Evolutionary conservation across 53 echinoderm and acorn worm species (phyloP).

Genomic region (Paracentrotus lividus): DNA sequence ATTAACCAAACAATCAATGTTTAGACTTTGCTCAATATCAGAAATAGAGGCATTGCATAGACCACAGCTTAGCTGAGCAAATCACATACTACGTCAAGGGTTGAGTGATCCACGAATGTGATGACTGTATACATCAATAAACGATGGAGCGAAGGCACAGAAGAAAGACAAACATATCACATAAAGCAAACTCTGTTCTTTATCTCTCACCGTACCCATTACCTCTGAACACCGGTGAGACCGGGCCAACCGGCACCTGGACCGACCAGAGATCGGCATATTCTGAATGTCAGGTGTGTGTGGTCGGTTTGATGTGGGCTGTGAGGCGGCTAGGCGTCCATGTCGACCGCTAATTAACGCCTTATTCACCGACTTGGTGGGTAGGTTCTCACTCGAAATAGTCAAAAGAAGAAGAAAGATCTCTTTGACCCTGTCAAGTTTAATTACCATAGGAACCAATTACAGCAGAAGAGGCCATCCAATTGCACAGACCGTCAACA

Average conservation of each 20-base stretch:
- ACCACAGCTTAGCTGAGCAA: neutral
- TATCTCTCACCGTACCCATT: neutral
- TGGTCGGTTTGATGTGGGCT: no score
- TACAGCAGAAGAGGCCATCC: neutral
- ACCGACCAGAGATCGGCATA: no score
- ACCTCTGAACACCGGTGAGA: no score
- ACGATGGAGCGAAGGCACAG: constrained; percentile 16
- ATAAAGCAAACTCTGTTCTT: constrained; percentile 38
- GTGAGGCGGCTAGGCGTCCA: no score
- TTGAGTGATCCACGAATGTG: constrained; percentile 50
- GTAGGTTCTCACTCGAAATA: neutral
- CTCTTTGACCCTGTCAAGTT: neutral
- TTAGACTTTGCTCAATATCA: neutral
- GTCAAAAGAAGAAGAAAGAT: neutral
- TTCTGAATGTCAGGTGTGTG: no score
- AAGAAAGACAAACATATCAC: constrained; percentile 38
- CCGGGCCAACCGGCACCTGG: no score
- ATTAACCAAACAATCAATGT: no score
- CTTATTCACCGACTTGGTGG: neutral
- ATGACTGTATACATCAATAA: constrained; percentile 34
- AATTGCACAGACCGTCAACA: no score
- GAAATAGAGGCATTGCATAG: neutral
- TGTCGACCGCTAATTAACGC: no score
- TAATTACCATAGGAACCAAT: neutral
- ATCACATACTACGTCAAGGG: neutral